Base-by-base conservation (phyloP, 37 sponge, comb jelly and placozoan species). In the Aplysina aerophoba region DNA sequence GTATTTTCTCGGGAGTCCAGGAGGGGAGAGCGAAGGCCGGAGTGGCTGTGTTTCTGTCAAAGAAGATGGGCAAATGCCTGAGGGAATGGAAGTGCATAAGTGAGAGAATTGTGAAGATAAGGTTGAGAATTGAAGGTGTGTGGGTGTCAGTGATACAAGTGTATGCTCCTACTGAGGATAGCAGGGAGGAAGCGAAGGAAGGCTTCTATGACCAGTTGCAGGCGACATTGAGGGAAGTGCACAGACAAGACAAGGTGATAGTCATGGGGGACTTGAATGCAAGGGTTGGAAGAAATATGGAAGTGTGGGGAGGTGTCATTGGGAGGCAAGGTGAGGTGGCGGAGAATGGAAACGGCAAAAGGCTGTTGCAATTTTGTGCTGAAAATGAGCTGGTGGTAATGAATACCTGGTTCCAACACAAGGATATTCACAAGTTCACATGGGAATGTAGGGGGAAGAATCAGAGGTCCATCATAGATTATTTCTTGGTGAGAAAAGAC, bases 251-350 rank as follows among this genome's bases (percentile, higher is more conserved):
- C 28, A 67, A 67, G 69, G 27, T 67, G 69, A 67, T 67, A 67
- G 69, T 67, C 69, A 67, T 22, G 69, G 69, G 69, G 15, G 27
- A 67, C 69, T 25, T 67, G 69, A 67, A 67, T 67, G 27, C 27
- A 67, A 16, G 28, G 69, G 69, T 67, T 67, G 69, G 69, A 67
- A n/a, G 28, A 25, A 67, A 67, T 22, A n/a, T 67, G 69, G 28
- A 67, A 67, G 69, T 67, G 69, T 67, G 69, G 69, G 69, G 69
- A 67, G 69, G 28, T 25, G n/a, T 67, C 69, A 67, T 67, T 15
- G 69, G 69, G 27, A 67, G 69, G 69, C 69, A 67, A 67, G 69
- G 69, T 67, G 69, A 67, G 69, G 69, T 67, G 69, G 69, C n/a
- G 25, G 27, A 67, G 69, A 67, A 67, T 67, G 69, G 69, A 25